These are phyloP conservation scores for Apis cerana DNA, from an alignment of 1,140 invertebrate genomes.

Conservation along the genomic window DNA sequence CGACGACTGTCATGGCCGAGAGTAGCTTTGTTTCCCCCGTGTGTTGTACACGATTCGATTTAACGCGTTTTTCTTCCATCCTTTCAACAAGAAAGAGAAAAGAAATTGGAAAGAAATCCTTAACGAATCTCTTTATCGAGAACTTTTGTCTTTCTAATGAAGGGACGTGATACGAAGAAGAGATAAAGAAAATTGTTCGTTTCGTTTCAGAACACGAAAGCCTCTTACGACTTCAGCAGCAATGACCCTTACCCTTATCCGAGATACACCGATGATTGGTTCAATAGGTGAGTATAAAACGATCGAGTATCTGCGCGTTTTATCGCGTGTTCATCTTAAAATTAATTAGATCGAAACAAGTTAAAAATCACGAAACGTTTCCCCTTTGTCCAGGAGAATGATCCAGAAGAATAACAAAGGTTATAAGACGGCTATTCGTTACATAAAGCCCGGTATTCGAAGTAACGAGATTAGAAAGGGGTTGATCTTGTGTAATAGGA, in stretches of 20 bases:
- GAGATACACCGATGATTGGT: slow-evolving; percentile 98
- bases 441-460: not conserved
- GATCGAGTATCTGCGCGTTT: too few species aligned
- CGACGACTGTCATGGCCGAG: not conserved
- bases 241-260: slow-evolving; percentile 99
- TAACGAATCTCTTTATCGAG: not conserved
- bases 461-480: slow-evolving; percentile 6
- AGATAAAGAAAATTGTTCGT: not conserved
- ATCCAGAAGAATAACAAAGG: not conserved
- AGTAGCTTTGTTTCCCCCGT: not conserved
- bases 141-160: not conserved
- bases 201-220: slow-evolving; percentile 93
- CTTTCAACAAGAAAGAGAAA: not conserved
- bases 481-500: not conserved
- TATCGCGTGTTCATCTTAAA: not conserved
- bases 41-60: not conserved
- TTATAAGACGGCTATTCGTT: not conserved
- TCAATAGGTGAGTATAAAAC: slow-evolving; percentile 90
- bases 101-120: not conserved
- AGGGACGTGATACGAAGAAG: not conserved
- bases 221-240: slow-evolving; percentile 99
- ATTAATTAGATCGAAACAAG: too few species aligned
- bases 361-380: too few species aligned
- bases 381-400: not conserved
- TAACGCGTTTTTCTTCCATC: not conserved